Percentiles rank a stretch among this genome's conserved stretches.
phyloP scores from a whole-genome alignment of 2,888 invertebrate species.

The Muschampia plurimacula region DNA sequence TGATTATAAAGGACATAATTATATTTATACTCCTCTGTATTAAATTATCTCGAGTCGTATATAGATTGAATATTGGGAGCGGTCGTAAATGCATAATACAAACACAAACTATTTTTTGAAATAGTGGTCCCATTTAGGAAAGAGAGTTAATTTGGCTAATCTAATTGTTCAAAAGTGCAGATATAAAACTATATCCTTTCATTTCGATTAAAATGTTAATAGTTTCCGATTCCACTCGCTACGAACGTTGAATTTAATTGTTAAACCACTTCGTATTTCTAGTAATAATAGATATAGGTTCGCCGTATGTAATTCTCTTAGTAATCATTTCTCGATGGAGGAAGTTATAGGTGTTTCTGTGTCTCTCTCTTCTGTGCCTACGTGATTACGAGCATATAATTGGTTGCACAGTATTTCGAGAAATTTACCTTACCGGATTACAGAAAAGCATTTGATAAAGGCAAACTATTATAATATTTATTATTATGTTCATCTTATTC shows the following conservation, averaged over 20 bases:
- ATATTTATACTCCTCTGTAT: background rate
- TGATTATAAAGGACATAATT: too few relatives aligned
- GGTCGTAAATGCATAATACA: too few relatives aligned
- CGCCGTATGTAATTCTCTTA: conserved; percentile 28
- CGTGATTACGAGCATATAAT: conserved; percentile 45
- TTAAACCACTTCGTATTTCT: conserved; percentile 44
- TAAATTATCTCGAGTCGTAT: too few relatives aligned
- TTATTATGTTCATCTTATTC: too few relatives aligned
- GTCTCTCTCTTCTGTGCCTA: conserved; percentile 48
- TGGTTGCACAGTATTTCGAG: conserved; percentile 52
- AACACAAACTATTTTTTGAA: background rate
- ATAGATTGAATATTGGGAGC: too few relatives aligned
- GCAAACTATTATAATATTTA: too few relatives aligned
- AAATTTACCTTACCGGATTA: conserved; percentile 29
- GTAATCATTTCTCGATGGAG: conserved; percentile 37
- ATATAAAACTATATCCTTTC: conserved; percentile 38
- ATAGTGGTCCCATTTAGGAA: conserved; percentile 17
- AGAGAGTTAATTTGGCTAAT: conserved; percentile 30
- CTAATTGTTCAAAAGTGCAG: conserved; percentile 33
- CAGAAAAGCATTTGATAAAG: conserved; percentile 13
- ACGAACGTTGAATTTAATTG: conserved; percentile 40
- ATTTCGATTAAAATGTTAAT: conserved; percentile 38
- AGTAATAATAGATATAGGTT: conserved; percentile 40
- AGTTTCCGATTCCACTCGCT: conserved; percentile 37
- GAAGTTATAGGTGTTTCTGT: conserved; percentile 31